A percentile compares a stretch with the other conserved stretches of the same genome.
Evolutionary conservation across 2,113 vertebrate genomes (phyloP).

Genomic region (Leiothrix lutea): DNA sequence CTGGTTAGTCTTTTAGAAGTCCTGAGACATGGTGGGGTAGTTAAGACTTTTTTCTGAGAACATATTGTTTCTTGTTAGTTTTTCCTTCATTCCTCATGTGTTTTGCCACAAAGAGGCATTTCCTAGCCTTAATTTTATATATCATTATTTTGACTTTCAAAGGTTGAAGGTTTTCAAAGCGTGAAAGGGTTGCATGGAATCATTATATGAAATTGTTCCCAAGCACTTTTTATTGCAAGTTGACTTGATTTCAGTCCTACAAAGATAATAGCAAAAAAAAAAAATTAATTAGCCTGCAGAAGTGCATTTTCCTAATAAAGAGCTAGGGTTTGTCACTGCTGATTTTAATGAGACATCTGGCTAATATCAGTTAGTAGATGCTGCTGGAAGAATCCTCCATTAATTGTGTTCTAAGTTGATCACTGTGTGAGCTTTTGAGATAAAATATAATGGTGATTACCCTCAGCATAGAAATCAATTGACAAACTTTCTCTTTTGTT

Average conservation of each 20-base stretch:
- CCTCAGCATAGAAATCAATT: conserved; percentile 46
- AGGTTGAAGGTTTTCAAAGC: background rate
- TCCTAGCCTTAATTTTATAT: background rate
- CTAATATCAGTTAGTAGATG: conserved; percentile 58
- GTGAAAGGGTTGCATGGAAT: background rate
- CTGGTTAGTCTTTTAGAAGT: background rate
- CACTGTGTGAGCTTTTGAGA: conserved; percentile 44
- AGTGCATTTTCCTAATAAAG: conserved; percentile 58
- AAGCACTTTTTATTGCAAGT: conserved; percentile 6
- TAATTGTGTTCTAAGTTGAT: conserved; percentile 43
- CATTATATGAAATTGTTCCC: background rate
- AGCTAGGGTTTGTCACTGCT: conserved; percentile 53
- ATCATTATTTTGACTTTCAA: background rate
- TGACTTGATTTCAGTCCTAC: conserved; percentile 63
- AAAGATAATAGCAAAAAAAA: conserved; percentile 50
- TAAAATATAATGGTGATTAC: conserved; percentile 61
- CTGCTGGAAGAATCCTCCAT: conserved; percentile 60
- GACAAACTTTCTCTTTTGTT: conserved; percentile 59
- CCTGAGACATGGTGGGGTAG: no score
- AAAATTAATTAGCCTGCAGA: conserved; percentile 43
- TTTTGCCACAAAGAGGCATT: background rate
- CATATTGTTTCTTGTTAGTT: background rate
- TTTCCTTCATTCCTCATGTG: background rate
- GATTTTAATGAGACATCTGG: conserved; percentile 72
- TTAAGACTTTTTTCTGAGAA: background rate